Evolutionary conservation across 2,888 invertebrate genomes (phyloP).

Genomic region (Ethmia dodecea): DNA sequence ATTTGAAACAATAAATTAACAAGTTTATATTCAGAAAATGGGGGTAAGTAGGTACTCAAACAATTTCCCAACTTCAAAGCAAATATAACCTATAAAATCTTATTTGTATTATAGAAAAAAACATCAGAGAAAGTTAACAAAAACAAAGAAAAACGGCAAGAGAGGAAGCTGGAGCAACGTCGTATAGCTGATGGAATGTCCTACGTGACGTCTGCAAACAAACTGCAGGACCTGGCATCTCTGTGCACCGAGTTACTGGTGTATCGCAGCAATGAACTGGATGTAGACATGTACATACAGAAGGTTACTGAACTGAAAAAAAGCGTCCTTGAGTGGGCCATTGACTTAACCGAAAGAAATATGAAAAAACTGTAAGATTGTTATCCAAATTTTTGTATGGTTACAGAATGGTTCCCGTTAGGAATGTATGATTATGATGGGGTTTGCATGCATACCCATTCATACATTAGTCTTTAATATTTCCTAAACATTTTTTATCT

Average conservation of each 20-base stretch:
- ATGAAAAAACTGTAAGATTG: constrained; percentile 84
- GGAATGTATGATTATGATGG: no score
- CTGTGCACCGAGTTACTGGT: constrained; percentile 79
- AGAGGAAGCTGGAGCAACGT: constrained; percentile 78
- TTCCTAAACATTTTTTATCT: no score
- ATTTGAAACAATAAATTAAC: no score
- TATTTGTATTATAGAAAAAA: constrained; percentile 61
- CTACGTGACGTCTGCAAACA: constrained; percentile 79
- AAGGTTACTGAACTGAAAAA: constrained; percentile 76
- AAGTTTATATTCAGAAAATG: no score
- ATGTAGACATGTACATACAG: constrained; percentile 78
- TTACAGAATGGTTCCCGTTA: no score
- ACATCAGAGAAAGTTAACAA: constrained; percentile 54
- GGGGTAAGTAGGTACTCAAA: no score
- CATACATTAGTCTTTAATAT: background rate
- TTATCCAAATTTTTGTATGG: constrained; percentile 12
- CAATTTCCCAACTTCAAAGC: no score
- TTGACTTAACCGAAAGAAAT: constrained; percentile 86
- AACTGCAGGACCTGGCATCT: constrained; percentile 75
- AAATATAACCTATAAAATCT: no score
- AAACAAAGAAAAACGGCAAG: constrained; percentile 79
- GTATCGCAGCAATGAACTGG: constrained; percentile 78
- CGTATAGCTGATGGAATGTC: constrained; percentile 78
- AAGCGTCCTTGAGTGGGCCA: constrained; percentile 81
- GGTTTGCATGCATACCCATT: background rate